Conservation (phyloP, 2,113 vertebrate species). For the Mormoops blainvillei region DNA sequence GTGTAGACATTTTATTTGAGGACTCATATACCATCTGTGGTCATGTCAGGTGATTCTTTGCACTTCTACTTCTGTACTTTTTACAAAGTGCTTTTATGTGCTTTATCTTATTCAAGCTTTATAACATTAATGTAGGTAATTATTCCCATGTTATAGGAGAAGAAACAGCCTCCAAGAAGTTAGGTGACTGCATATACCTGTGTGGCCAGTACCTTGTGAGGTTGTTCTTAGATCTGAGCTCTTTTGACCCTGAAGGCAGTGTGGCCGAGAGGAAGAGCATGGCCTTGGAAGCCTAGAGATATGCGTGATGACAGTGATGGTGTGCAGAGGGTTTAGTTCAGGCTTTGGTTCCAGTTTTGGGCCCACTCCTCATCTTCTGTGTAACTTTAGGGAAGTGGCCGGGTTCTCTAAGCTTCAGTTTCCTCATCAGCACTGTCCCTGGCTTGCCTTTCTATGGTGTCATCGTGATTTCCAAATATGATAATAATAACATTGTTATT, state of each 20-base stretch:
- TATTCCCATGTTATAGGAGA: neutral
- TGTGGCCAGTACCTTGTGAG: neutral
- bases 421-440: neutral
- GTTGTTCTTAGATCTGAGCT: neutral
- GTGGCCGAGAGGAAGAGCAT: neutral
- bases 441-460: neutral
- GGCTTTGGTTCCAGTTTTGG: neutral
- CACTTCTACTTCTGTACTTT: neutral
- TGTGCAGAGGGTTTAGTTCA: neutral
- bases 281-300: neutral
- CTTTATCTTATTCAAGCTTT: neutral
- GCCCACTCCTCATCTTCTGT: neutral
- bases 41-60: neutral
- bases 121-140: neutral
- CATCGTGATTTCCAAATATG: neutral
- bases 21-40: neutral
- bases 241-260: neutral
- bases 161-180: neutral
- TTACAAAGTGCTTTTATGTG: neutral
- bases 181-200: neutral
- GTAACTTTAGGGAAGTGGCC: neutral
- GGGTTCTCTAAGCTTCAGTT: neutral
- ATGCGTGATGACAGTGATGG: neutral
- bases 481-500: neutral
- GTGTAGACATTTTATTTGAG: neutral